Evolutionary conservation across 2,888 invertebrate species (phyloP), one percentile per base, ranked within the genome.

Genomic region (Drosophila borborema): DNA sequence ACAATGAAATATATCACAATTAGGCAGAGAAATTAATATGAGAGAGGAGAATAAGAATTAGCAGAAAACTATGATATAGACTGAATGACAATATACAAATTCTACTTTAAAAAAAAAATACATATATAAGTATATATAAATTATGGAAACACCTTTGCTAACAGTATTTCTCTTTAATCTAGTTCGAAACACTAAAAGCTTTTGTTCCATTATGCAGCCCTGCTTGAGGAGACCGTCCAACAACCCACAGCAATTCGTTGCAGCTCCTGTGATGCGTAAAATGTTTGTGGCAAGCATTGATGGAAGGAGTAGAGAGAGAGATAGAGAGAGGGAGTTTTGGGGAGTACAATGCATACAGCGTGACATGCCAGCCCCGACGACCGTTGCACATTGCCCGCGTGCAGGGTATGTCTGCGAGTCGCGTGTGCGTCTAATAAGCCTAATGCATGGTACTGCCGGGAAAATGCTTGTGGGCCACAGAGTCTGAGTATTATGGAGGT

Each of bases 341-440:
- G 34, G 45, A 34, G 40, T 40, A 38, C 20, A 49, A 49, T 49
- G 48, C 64, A 73, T 62, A 54, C 45, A 56, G 23, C 64, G 20
- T 53, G 43, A 54, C 67, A 56, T 58, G 72, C 45, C 73, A 78
- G 65, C 89, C 85, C 74, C 90, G 89, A 88, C 90, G 67, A 82
- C 88, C 82, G 70, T 66, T 82, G 86, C 83, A 88, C 86, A 81
- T 84, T 67, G 77, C 77, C 73, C 48, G 48, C 40, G 46, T 62
- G 38, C 66, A 65, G 60, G 64, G 65, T 49, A 58, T 61, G 59
- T 46, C 51, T 48, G 12, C 60, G 38, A 65, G 86, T 58, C 86
- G 80, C 90, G 86, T 86, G 86, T 77, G 41, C 84, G 43, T 86
- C 81, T 89, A 86, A 86, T 86, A 86, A 90, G 90, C 84, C 80